Evolutionary conservation across 2,888 invertebrate genomes (phyloP).

Genomic region (Drosophila colorata): DNA sequence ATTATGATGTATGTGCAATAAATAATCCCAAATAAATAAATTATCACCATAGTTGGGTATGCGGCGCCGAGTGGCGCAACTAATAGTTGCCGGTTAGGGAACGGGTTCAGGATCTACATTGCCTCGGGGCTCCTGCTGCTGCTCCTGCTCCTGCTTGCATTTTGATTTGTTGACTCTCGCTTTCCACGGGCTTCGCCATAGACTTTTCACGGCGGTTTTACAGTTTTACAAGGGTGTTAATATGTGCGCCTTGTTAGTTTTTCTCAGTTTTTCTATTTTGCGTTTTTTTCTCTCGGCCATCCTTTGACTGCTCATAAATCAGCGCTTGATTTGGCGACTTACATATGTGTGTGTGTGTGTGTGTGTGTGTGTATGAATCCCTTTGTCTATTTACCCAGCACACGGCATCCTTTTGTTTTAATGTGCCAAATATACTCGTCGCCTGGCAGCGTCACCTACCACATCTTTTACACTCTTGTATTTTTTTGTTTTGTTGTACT

Average conservation of each 20-base stretch:
- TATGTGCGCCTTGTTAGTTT: conserved; percentile 71
- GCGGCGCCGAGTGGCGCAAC: conserved; percentile 71
- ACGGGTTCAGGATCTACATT: conserved; percentile 39
- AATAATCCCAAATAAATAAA: conserved; percentile 85
- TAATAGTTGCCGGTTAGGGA: conserved; percentile 67
- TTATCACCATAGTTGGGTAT: conserved; percentile 69
- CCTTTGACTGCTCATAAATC: conserved; percentile 72
- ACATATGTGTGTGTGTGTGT: conserved; percentile 48
- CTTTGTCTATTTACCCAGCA: conserved; percentile 76
- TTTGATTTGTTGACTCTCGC: conserved; percentile 65
- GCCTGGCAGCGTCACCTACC: conserved; percentile 46
- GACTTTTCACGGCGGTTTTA: conserved; percentile 74
- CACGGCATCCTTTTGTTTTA: conserved; percentile 78
- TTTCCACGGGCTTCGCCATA: conserved; percentile 16
- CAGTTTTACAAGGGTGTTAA: conserved; percentile 79
- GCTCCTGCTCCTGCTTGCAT: conserved; percentile 11
- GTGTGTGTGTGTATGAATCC: conserved; percentile 46
- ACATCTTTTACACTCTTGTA: conserved; percentile 20
- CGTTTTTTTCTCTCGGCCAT: conserved; percentile 45
- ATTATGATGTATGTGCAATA: conserved; percentile 84
- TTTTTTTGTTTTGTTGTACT: conserved; percentile 8
- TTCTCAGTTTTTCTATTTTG: conserved; percentile 46
- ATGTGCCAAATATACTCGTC: conserved; percentile 73
- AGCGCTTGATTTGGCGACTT: conserved; percentile 78
- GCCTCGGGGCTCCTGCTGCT: conserved; percentile 22